phyloP scores from a whole-genome alignment of 2,888 invertebrate species.

The Rhynchonema sp. region DNA sequence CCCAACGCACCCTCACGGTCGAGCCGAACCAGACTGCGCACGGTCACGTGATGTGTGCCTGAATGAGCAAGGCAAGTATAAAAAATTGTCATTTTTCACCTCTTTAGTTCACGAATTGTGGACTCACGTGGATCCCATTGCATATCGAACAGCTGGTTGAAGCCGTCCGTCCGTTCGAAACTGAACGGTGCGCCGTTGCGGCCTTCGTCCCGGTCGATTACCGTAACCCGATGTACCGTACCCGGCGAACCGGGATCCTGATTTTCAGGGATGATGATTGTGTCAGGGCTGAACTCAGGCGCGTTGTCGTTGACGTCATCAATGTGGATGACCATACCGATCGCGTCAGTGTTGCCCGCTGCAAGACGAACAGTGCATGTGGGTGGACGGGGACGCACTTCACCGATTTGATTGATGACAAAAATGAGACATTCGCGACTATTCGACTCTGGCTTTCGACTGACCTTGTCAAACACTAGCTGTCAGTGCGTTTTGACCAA shows the following conservation, averaged over 20 bases:
- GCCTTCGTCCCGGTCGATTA: conserved; percentile 36
- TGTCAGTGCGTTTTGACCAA: too few species aligned
- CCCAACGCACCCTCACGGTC: conserved; percentile 66
- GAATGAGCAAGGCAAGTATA: neutral
- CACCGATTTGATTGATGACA: too few species aligned
- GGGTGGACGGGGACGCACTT: too few species aligned
- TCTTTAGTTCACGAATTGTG: too few species aligned
- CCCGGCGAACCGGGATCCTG: conserved; percentile 70
- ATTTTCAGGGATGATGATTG: conserved; percentile 62
- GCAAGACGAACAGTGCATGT: neutral
- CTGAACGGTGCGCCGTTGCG: conserved; percentile 93
- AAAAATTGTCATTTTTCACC: too few species aligned
- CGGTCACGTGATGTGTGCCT: neutral
- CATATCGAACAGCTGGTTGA: neutral
- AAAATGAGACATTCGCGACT: too few species aligned
- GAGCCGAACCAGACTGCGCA: conserved; percentile 35
- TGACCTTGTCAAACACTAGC: too few species aligned
- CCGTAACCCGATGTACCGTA: conserved; percentile 42
- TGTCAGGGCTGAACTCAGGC: conserved; percentile 51
- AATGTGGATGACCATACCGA: conserved; percentile 54
- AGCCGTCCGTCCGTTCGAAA: conserved; percentile 44
- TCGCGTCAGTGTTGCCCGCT: conserved; percentile 57
- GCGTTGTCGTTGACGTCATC: conserved; percentile 77
- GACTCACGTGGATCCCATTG: neutral
- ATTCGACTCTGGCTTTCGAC: too few species aligned